These are phyloP conservation scores for Ornithorhynchus anatinus DNA, from an alignment of 2,113 vertebrate genomes.

Conservation along the genomic window DNA sequence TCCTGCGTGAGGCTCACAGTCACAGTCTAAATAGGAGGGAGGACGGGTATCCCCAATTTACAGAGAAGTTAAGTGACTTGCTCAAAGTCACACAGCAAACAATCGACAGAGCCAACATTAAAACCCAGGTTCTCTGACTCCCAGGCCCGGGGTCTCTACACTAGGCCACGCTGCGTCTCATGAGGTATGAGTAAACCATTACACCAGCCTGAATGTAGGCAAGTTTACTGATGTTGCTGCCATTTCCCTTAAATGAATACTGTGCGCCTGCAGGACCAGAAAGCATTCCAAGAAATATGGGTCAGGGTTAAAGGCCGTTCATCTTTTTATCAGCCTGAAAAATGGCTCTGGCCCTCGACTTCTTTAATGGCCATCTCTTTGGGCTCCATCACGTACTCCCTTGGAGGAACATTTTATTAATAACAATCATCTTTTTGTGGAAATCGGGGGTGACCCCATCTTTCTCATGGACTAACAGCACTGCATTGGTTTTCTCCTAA, in stretches of 20 bases:
- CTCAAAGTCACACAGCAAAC: too few species aligned
- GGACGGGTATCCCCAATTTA: too few species aligned
- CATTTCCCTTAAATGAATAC: background rate
- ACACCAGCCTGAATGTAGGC: background rate
- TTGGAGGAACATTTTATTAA: background rate
- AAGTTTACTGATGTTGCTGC: background rate
- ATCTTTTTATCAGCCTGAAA: background rate
- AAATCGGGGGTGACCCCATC: background rate
- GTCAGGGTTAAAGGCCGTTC: rapidly evolving
- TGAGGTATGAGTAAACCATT: background rate
- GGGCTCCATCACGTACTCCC: background rate
- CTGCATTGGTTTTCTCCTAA: too few species aligned
- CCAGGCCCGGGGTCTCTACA: too few species aligned
- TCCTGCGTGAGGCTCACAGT: too few species aligned
- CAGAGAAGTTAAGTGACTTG: too few species aligned
- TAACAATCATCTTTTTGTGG: background rate
- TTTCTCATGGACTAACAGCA: too few species aligned
- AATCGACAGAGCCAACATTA: too few species aligned
- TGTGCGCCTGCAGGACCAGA: background rate
- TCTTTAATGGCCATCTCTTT: background rate
- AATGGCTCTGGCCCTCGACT: background rate
- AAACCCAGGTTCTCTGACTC: too few species aligned
- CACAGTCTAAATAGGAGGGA: too few species aligned
- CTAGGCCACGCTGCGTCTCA: too few species aligned
- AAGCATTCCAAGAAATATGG: background rate